Conservation (phyloP, 2,888 invertebrate species). For the Limnephilus lunatus region DNA sequence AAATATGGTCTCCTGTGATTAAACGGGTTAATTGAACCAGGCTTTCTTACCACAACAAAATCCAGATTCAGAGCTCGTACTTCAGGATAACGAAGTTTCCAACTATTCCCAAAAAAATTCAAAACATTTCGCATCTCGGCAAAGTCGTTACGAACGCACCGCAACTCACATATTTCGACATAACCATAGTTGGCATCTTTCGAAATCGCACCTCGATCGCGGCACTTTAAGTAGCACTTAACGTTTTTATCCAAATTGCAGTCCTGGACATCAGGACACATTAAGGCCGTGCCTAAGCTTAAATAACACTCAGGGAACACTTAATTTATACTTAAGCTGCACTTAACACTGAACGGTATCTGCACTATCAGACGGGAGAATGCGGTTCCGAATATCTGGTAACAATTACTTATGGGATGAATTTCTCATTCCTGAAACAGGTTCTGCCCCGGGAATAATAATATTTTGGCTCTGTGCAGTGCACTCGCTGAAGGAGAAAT, state of each 20-base stretch:
- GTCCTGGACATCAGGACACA: constrained; percentile 41
- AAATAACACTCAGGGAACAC: background rate
- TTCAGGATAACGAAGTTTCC: background rate
- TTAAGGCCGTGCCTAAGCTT: constrained; percentile 47
- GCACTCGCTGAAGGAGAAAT: background rate
- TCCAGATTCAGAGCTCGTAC: background rate
- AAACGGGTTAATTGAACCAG: no score
- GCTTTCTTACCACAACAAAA: background rate
- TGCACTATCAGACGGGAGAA: constrained; percentile 40
- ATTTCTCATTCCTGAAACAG: background rate
- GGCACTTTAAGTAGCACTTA: constrained; percentile 36
- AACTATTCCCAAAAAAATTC: background rate
- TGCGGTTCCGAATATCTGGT: constrained; percentile 17
- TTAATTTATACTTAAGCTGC: constrained; percentile 2
- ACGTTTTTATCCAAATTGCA: constrained; percentile 55
- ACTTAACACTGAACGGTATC: constrained; percentile 29
- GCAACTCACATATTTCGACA: background rate
- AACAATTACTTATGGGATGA: background rate
- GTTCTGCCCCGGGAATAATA: background rate
- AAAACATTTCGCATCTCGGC: background rate
- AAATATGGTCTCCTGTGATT: no score
- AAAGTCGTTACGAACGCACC: background rate
- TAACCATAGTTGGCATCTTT: constrained; percentile 13
- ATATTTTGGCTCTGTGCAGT: background rate
- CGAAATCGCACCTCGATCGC: constrained; percentile 32